phyloP scores from a whole-genome alignment of 2,113 vertebrate species.

The Callaeas wilsoni region DNA sequence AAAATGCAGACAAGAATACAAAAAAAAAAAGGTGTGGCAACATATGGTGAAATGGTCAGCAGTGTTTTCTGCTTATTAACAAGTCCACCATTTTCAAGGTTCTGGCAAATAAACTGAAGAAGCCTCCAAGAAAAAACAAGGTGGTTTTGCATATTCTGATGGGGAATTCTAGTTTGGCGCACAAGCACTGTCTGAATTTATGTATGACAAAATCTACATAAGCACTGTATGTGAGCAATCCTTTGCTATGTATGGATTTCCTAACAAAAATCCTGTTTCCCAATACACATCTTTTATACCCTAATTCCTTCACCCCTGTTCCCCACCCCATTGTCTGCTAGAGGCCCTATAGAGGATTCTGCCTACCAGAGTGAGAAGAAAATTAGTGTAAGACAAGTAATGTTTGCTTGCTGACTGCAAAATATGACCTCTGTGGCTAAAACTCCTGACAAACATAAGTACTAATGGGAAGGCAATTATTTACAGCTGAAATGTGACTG shows the following conservation, averaged over 20 bases:
- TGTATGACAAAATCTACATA: not conserved
- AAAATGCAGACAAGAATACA: fast-evolving
- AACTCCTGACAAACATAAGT: not conserved
- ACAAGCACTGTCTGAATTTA: not conserved
- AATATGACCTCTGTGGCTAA: not conserved
- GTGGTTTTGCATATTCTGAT: not conserved
- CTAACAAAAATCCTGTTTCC: not conserved
- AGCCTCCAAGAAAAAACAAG: not conserved
- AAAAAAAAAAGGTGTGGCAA: not conserved
- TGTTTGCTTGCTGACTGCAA: not conserved
- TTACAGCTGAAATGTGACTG: not conserved
- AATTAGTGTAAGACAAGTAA: not conserved
- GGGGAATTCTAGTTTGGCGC: not conserved
- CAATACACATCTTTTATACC: not conserved
- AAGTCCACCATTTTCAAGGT: fast-evolving
- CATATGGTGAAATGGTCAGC: not conserved
- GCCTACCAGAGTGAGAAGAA: not conserved
- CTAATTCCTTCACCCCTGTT: not conserved
- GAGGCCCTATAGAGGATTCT: not conserved
- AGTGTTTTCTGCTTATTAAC: not conserved
- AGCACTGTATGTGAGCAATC: not conserved
- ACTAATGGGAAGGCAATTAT: not conserved
- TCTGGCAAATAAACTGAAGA: not conserved
- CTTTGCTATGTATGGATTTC: not conserved
- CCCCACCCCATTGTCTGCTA: not conserved